Conservation (phyloP, 2,113 vertebrate species). For the Cynocephalus volans region DNA sequence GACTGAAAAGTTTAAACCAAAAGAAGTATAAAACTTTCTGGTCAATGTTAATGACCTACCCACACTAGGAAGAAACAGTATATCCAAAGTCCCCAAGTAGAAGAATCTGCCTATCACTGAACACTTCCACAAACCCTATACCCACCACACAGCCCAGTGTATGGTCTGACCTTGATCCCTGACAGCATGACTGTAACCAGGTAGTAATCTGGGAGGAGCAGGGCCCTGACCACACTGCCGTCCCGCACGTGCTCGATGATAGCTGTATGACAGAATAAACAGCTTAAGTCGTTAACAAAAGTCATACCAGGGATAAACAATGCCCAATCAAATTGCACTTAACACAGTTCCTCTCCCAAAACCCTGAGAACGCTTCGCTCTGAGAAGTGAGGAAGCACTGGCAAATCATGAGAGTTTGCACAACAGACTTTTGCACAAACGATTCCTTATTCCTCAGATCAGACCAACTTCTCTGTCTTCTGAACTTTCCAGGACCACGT, state of each 20-base stretch:
- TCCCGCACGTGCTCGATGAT: slow-evolving; percentile 99
- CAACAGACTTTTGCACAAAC: not conserved
- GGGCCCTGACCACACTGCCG: slow-evolving; percentile 96
- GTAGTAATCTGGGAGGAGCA: slow-evolving; percentile 97
- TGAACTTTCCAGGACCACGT: not conserved
- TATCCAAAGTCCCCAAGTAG: not conserved
- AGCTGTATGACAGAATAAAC: slow-evolving; percentile 88
- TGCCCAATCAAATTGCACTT: not conserved
- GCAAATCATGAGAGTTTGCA: not conserved
- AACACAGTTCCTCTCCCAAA: not conserved
- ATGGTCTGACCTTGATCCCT: slow-evolving; percentile 96
- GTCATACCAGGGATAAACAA: not conserved
- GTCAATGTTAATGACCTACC: not conserved
- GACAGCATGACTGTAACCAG: slow-evolving; percentile 98
- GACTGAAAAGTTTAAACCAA: not conserved
- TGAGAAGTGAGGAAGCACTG: not conserved
- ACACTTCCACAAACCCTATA: not conserved
- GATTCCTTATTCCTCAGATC: not conserved
- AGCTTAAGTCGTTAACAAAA: not conserved
- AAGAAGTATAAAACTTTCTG: not conserved
- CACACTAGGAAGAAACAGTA: not conserved
- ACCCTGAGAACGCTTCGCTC: not conserved
- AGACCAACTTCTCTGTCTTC: not conserved
- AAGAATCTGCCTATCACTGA: not conserved
- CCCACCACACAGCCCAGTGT: not conserved